These are phyloP conservation scores for Meghimatium bilineatum DNA, from an alignment of 2,888 invertebrate species.

Conservation along the genomic window DNA sequence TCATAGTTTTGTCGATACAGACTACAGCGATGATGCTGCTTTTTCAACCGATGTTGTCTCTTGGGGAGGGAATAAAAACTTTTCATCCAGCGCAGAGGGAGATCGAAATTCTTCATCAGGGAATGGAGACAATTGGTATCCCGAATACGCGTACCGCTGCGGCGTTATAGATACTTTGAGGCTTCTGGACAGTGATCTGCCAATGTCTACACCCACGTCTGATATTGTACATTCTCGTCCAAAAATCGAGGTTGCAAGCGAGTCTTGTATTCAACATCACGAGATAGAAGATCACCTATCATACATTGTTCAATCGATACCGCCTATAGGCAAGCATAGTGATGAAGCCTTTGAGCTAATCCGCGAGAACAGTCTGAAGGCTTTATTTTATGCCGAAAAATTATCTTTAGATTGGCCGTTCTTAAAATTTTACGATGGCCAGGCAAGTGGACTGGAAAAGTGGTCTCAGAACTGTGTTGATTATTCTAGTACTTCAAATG, in stretches of 20 bases:
- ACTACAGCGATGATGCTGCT: neutral
- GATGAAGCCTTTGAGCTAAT: constrained; percentile 34
- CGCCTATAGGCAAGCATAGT: neutral
- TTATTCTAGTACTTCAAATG: neutral
- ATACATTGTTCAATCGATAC: constrained; percentile 17
- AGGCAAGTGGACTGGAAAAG: neutral
- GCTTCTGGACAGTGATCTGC: constrained; percentile 12
- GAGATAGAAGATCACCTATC: constrained; percentile 11
- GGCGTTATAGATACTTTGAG: constrained; percentile 32
- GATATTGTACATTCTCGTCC: neutral
- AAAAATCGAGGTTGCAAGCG: neutral
- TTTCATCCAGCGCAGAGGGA: constrained; percentile 27
- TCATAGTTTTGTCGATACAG: neutral
- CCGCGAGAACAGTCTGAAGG: constrained; percentile 34
- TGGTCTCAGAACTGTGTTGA: constrained; percentile 1
- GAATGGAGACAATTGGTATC: constrained; percentile 7
- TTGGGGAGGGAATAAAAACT: constrained; percentile 24
- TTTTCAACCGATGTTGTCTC: neutral
- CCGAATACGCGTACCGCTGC: constrained; percentile 30
- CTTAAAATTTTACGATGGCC: neutral
- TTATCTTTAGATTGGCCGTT: constrained; percentile 11
- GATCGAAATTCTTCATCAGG: constrained; percentile 37
- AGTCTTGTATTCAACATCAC: neutral
- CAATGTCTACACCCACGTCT: neutral
- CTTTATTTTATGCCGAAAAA: constrained; percentile 17